Evolutionary conservation across 2,113 vertebrate genomes (phyloP), one percentile per base, ranked within the genome.

Genomic region (Nycticorax nycticorax): DNA sequence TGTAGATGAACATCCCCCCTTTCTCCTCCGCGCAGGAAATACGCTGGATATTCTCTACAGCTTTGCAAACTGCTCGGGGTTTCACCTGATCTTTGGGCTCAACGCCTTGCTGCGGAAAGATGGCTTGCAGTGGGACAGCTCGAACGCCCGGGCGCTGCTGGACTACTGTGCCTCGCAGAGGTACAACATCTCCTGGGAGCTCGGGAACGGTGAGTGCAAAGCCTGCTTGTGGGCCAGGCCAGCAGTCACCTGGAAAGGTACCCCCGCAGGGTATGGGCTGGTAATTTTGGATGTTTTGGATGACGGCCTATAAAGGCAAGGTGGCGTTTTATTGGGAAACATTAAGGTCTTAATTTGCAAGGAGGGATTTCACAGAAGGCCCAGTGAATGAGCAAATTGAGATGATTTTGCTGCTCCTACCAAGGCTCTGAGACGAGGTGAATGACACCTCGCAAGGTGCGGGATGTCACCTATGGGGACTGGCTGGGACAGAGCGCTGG

Each of bases 81-180:
- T 99, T 82, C 96, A 99, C 37, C 97, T 99, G 73, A 97, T 99
- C 96, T 99, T 99, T n/a, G 99, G 99, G 43, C 98, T 99, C 27
- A 99, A 99, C 1, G 99, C 99, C 14, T 96, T 99, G 95, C 97
- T 99, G 43, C 92, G 99, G 78, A 99, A 97, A 1, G 66, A 56
- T 0, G 91, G 97, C 35, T 97, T 98, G 92, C 96, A 69, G 27
- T 99, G 99, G 99, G 98, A 99, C 96, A 98, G 98, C 95, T 98
- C 97, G 0, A 99, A 99, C 1, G 99, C 99, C 14, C 89, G 74
- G 79, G 43, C 73, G 1, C 98, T 99, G 63, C 97, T 99, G 84
- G 91, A 96, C 72, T 99, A 99, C 97, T 99, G 99, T 2, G 88
- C 98, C 76, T 98, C 97, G 4, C 97, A 53, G 79, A 71, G 89